phyloP scores from a whole-genome alignment of 1,140 invertebrate species.

The Lucilia sericata region DNA sequence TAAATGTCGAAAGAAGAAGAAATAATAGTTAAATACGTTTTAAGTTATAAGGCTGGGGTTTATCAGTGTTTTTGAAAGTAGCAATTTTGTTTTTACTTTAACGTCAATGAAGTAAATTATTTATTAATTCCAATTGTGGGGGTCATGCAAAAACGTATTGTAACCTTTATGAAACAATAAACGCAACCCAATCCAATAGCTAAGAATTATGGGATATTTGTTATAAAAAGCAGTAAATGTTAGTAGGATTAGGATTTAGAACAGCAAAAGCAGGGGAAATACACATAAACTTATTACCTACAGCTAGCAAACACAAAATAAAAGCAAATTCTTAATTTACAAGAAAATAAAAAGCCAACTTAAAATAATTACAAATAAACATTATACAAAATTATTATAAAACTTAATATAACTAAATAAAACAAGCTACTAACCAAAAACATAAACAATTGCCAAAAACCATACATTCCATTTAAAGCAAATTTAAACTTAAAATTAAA shows the following conservation, averaged over 20 bases:
- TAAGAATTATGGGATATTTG: conserved; percentile 45
- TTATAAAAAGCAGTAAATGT: not conserved
- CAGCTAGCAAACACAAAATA: not conserved
- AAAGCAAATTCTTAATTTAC: conserved; percentile 2
- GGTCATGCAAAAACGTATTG: conserved; percentile 74
- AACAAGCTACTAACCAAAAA: conserved; percentile 18
- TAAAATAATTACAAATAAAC: not conserved
- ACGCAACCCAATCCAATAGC: conserved; percentile 66
- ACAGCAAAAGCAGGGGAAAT: not conserved
- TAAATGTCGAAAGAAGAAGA: not conserved
- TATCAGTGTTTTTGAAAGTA: too few relatives aligned
- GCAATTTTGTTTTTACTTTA: too few relatives aligned
- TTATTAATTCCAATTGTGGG: conserved; percentile 72
- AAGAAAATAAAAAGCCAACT: not conserved
- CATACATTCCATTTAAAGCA: not conserved
- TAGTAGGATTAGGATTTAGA: not conserved
- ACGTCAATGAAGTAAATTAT: too few relatives aligned
- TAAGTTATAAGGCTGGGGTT: too few relatives aligned
- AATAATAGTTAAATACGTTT: too few relatives aligned
- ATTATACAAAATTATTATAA: not conserved
- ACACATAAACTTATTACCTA: not conserved
- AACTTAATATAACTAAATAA: not conserved
- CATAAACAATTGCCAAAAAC: conserved; percentile 25
- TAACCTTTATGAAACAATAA: conserved; percentile 67
- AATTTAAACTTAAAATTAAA: not conserved